These are phyloP conservation scores for Mayetiola destructor DNA, from an alignment of 2,888 invertebrate genomes.

Conservation along the genomic window DNA sequence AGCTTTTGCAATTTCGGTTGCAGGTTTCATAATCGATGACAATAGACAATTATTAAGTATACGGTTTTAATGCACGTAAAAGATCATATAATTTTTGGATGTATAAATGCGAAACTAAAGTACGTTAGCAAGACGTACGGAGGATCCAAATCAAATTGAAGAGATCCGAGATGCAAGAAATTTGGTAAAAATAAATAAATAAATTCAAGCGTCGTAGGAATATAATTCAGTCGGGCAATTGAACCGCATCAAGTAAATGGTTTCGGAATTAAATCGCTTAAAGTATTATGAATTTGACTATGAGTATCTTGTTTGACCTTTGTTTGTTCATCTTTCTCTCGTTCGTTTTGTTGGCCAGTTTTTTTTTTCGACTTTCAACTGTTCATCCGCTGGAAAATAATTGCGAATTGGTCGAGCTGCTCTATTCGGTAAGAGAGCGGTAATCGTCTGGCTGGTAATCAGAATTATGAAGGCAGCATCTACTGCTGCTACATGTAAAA, in stretches of 20 bases:
- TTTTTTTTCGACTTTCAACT: neutral
- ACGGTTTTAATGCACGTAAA: too few relatives aligned
- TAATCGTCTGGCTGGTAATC: neutral
- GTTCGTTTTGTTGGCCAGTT: neutral
- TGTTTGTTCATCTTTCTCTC: neutral
- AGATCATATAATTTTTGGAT: too few relatives aligned
- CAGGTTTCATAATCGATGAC: slow-evolving; percentile 8
- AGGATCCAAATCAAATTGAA: neutral
- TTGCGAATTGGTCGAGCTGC: neutral
- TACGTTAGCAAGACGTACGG: neutral
- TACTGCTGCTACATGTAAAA: neutral
- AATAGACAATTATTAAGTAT: slow-evolving; percentile 10
- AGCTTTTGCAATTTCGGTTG: neutral
- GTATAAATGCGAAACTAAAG: too few relatives aligned
- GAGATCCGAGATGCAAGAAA: too few relatives aligned
- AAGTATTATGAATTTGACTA: slow-evolving; percentile 3
- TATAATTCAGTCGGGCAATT: slow-evolving; percentile 7
- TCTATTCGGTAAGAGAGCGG: neutral
- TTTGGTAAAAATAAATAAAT: too few relatives aligned
- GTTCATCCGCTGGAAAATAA: too few relatives aligned
- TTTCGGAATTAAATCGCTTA: neutral
- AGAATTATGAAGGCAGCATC: slow-evolving; percentile 3
- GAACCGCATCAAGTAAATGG: slow-evolving; percentile 9
- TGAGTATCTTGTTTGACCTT: slow-evolving; percentile 4
- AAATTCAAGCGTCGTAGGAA: neutral